Percentiles rank a stretch among this genome's conserved stretches.
These are phyloP conservation scores for Riparia riparia DNA, from an alignment of 2,113 vertebrate genomes.

Conservation along the genomic window DNA sequence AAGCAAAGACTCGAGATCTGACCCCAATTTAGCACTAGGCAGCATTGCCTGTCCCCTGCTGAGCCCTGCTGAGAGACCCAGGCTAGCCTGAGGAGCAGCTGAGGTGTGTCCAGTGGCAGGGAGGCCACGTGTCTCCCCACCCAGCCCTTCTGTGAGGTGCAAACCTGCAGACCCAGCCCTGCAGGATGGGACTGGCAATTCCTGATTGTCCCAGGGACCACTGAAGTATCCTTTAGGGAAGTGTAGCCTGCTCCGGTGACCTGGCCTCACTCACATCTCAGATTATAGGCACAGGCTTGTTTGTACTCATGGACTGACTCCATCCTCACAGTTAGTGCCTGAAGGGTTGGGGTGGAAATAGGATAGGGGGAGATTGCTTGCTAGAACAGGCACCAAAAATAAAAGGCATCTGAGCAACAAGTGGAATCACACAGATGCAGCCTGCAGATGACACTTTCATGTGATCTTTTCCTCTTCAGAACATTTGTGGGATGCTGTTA, in stretches of 20 bases:
- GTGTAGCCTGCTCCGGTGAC: background rate
- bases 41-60: background rate
- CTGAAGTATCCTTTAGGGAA: background rate
- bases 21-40: background rate
- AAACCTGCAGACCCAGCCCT: background rate
- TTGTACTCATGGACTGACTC: background rate
- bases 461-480: background rate
- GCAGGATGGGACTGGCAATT: background rate
- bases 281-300: background rate
- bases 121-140: fast-evolving
- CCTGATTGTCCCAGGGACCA: fast-evolving
- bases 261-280: background rate
- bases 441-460: background rate
- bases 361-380: conserved; percentile 46
- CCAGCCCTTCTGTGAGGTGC: background rate
- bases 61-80: fast-evolving
- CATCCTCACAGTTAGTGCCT: background rate
- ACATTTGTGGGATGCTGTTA: background rate
- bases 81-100: background rate
- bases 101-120: background rate
- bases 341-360: conserved; percentile 8
- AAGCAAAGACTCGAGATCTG: background rate
- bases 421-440: background rate
- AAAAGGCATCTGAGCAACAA: conserved; percentile 19
- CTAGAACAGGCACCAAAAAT: conserved; percentile 45